Base-by-base conservation (phyloP, 2,888 invertebrate genomes). In the Anoplius nigerrimus region DNA sequence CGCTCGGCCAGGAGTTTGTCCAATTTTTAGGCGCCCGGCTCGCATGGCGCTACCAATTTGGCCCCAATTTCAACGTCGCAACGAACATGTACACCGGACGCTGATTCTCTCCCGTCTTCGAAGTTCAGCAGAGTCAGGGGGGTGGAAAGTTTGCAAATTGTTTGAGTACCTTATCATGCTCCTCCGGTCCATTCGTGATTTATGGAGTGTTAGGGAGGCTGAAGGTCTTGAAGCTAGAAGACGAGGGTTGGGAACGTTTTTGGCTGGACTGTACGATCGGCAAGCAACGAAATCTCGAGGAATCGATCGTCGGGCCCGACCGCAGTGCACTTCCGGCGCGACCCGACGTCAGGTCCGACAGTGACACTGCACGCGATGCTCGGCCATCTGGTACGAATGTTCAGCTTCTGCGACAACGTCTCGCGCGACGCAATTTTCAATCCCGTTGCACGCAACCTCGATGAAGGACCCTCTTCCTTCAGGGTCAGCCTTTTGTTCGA, bases 401-500 rank as follows among this genome's bases (percentile, higher is more conserved):
- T 71, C 72, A 55, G 34, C 77, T 79, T 79, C n/a, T 81, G 84
- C 75, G 84, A 85, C 85, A 86, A 85, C 73, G 83, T 65, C 67
- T 45, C 53, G 52, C 65, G 69, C 62, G 77, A 64, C 73, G 66
- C 69, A 74, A 77, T 76, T 80, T 75, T 52, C 62, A 61, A 69
- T 75, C 56, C 73, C 72, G 72, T 48, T 70, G 73, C 79, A 79
- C 79, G 79, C 78, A 55, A 79, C 43, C 56, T 42, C 6, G 42
- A 6, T 13, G 11, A 6, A 34, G 11, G 11, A 34, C 11, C 34
- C 54, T 20, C 54, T 58, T 21, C 34, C 27, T 43, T 2, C 42
- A 46, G 3, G 46, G 16, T 6, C 27, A 2, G 27, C 6, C 27
- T 6, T 6, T 27, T 34, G 1, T 3, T 34, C 34, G 6, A 13